Conservation (phyloP, 2,888 invertebrate species). For the Tenthredo distinguenda region DNA sequence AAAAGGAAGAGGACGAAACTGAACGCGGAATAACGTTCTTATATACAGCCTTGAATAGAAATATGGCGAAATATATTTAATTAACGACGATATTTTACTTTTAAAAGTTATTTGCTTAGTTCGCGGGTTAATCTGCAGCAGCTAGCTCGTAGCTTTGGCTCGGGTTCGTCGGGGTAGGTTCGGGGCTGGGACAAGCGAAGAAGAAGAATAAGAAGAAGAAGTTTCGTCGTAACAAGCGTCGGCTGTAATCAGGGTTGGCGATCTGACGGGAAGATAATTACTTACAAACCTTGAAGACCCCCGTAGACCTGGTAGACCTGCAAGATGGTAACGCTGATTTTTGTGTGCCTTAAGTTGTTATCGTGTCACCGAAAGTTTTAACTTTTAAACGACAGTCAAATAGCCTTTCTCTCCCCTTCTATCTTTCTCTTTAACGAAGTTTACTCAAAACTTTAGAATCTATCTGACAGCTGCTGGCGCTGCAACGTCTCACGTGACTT, state of each 20-base stretch:
- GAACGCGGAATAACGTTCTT: background rate
- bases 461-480: slow-evolving; percentile 36
- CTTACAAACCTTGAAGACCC: slow-evolving; percentile 35
- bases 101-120: background rate
- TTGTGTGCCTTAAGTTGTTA: slow-evolving; percentile 43
- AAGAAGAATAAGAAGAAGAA: background rate
- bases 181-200: background rate
- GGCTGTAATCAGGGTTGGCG: slow-evolving; percentile 25
- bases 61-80: background rate
- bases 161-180: background rate
- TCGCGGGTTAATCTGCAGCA: background rate
- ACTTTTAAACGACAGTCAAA: slow-evolving; percentile 50
- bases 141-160: background rate
- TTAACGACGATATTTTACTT: background rate
- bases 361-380: slow-evolving; percentile 39
- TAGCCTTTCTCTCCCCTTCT: background rate
- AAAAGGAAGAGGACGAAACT: background rate
- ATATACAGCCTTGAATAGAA: too few relatives aligned
- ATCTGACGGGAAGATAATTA: slow-evolving; percentile 49
- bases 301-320: slow-evolving; percentile 4
- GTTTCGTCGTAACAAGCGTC: slow-evolving; percentile 34
- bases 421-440: background rate
- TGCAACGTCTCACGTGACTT: slow-evolving; percentile 37
- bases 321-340: slow-evolving; percentile 31
- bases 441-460: slow-evolving; percentile 31